Conservation (phyloP, 2,888 invertebrate species). For the Dicyrtoma fusca region DNA sequence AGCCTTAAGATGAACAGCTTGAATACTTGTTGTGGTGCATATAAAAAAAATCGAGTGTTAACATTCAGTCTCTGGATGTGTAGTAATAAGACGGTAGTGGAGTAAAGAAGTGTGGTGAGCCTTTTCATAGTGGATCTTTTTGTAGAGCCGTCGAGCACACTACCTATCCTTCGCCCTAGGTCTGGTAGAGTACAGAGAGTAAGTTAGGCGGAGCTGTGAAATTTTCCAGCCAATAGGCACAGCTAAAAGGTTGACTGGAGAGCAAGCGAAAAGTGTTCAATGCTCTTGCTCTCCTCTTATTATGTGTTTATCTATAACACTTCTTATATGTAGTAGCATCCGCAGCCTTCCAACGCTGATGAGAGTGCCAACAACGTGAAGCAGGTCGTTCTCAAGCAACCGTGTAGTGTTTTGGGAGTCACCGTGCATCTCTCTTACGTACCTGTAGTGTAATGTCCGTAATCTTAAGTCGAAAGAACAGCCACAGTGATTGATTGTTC, state of each 20-base stretch:
- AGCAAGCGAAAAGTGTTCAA: constrained; percentile 29
- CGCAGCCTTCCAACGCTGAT: not conserved
- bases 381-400: no score
- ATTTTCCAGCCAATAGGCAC: constrained; percentile 29
- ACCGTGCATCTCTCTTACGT: no score
- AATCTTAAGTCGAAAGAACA: no score
- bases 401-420: no score
- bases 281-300: constrained; percentile 22
- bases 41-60: no score
- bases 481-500: no score
- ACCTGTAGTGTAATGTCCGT: no score
- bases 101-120: not conserved
- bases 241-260: constrained; percentile 29
- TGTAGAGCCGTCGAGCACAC: not conserved
- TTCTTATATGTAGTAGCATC: constrained; percentile 2
- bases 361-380: no score
- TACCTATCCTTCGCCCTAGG: no score
- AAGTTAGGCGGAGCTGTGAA: constrained; percentile 35
- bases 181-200: constrained; percentile 41
- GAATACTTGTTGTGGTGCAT: no score
- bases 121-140: constrained; percentile 5
- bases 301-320: constrained; percentile 20
- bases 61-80: no score
- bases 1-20: no score
- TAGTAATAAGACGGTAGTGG: not conserved